Base-by-base conservation (phyloP, 2,113 vertebrate species). In the Pitta sordida region DNA sequence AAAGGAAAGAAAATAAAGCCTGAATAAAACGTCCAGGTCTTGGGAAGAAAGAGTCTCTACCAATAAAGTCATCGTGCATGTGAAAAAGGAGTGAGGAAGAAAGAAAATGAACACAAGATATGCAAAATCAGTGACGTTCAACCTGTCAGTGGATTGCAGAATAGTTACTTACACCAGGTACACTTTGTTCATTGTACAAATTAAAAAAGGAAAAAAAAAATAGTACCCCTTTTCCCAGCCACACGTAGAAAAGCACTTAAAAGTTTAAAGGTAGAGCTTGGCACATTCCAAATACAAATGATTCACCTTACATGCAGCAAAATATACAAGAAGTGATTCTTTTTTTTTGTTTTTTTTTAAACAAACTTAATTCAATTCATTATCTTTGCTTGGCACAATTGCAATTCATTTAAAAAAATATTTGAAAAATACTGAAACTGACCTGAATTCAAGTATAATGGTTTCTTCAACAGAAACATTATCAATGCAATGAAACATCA, bases 371-470 rank as follows among this genome's bases (percentile, higher is more conserved):
- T 98, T 97, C 79, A 62, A 95, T 97, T 97, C 89, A 84, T 97
- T 97, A 96, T 98, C 97, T 98, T 96, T 92, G 98, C 98, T 98
- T 97, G 97, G 97, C 97, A 98, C 97, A 98, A 98, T 95, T 97
- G 97, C 98, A 98, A 98, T 98, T 98, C 96, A 96, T 97, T 98
- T 98, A 98, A 98, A 98, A 98, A 98, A 98, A 98, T 98, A 98
- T 98, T 97, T 98, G 98, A 98, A 98, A 98, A 98, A 98, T 98
- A 98, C 98, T 98, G 98, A 98, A 98, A 98, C 97, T 97, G 98
- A 99, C 98, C 98, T 98, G 98, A 99, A 98, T 99, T 99, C 98
- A 99, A 99, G 99, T 99, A 99, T 99, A 98, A 98, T 97, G 93
- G 98, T 98, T 98, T 98, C 98, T 98, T 98, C 97, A 98, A 98